A percentile compares a stretch with the other conserved stretches of the same genome.
Conservation (phyloP, 2,888 invertebrate genomes). For the Drepanosiphum platanoidis region DNA sequence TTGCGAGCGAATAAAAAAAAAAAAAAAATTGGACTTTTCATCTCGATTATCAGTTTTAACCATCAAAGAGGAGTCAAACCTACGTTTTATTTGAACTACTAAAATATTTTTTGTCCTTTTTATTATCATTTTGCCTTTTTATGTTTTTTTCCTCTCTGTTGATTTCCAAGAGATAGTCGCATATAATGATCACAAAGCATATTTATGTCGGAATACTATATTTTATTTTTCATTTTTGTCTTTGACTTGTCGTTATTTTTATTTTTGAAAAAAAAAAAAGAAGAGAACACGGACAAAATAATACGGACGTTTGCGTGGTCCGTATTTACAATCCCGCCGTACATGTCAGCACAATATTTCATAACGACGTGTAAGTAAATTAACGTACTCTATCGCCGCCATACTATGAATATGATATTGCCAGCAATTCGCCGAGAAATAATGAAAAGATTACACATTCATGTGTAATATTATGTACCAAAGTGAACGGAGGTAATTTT, state of each 20-base stretch:
- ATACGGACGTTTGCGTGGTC: no score
- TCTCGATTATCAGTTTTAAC: constrained; percentile 3
- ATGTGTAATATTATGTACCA: no score
- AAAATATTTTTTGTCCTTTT: constrained; percentile 22
- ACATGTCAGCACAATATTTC: no score
- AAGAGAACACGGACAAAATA: background rate
- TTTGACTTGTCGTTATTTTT: background rate
- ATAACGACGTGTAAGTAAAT: no score
- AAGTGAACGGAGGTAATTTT: no score
- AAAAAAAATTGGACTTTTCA: background rate
- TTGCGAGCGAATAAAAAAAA: no score
- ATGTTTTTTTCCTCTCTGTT: background rate
- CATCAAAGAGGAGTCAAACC: constrained; percentile 2
- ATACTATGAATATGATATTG: no score
- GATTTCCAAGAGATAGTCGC: background rate
- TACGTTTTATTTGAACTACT: background rate
- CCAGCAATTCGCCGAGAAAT: no score
- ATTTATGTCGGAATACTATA: constrained; percentile 9
- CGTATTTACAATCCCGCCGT: no score
- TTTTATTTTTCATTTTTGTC: background rate
- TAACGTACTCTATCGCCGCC: no score
- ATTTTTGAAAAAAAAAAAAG: background rate
- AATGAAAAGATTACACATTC: no score
- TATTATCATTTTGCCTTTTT: constrained; percentile 14
- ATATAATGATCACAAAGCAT: constrained; percentile 10